phyloP scores from a whole-genome alignment of 2,888 invertebrate genomes.

The Trissolcus brochymenae region DNA sequence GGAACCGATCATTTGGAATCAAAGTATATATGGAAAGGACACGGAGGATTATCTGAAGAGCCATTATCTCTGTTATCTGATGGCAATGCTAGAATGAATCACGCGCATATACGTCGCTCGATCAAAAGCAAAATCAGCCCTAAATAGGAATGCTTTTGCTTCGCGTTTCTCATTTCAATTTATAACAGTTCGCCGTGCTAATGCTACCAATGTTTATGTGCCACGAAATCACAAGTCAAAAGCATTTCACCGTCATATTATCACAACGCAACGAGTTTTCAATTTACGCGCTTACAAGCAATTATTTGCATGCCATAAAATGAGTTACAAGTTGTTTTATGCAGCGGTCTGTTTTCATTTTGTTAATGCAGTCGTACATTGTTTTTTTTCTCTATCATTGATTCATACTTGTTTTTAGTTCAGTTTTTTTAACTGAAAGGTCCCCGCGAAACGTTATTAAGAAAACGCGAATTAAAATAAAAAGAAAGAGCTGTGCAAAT shows the following conservation, averaged over 20 bases:
- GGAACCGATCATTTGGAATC: constrained; percentile 69
- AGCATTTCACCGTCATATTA: constrained; percentile 37
- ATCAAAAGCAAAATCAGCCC: constrained; percentile 53
- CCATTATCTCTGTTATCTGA: constrained; percentile 58
- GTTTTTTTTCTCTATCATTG: too few species aligned
- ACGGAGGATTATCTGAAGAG: constrained; percentile 57
- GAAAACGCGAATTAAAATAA: not conserved
- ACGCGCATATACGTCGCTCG: constrained; percentile 30
- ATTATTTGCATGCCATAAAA: constrained; percentile 1
- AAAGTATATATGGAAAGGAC: constrained; percentile 61
- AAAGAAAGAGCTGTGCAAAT: too few species aligned
- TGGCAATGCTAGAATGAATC: constrained; percentile 38
- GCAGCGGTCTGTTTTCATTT: not conserved
- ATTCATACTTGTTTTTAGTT: too few species aligned
- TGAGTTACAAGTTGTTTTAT: too few species aligned
- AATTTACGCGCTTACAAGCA: not conserved
- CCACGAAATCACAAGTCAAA: constrained; percentile 32
- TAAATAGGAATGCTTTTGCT: constrained; percentile 44
- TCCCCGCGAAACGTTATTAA: not conserved
- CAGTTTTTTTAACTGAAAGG: too few species aligned
- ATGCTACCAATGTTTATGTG: constrained; percentile 37
- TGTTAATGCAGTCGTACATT: constrained; percentile 2
- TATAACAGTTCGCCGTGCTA: constrained; percentile 28
- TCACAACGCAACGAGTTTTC: constrained; percentile 3
- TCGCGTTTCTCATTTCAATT: constrained; percentile 52